Conservation (phyloP, 2,113 vertebrate species). For the Pristiophorus japonicus region DNA sequence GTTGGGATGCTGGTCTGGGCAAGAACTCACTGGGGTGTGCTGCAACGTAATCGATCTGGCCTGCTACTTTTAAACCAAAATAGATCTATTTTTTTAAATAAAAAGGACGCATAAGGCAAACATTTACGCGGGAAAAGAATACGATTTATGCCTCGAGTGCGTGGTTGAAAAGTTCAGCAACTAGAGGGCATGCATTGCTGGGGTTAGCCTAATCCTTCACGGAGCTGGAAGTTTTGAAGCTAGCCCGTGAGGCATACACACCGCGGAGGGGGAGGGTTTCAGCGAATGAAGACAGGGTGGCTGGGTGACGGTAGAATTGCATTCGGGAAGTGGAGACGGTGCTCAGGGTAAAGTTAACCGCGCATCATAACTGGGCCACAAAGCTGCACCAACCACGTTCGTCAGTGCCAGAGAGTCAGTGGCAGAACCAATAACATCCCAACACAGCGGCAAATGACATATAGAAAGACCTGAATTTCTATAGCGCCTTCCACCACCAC, state of each 20-base stretch:
- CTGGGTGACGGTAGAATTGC: not conserved
- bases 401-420: not conserved
- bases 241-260: not conserved
- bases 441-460: not conserved
- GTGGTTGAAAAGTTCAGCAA: conserved; percentile 8
- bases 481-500: too few species aligned
- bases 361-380: not conserved
- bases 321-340: not conserved
- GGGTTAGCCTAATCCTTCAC: not conserved
- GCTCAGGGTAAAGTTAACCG: not conserved
- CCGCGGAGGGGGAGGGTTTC: not conserved
- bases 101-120: not conserved
- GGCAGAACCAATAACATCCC: not conserved
- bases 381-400: too few species aligned
- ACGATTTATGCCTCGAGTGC: not conserved
- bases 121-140: not conserved
- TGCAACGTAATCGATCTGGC: not conserved
- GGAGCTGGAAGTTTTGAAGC: not conserved
- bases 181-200: not conserved
- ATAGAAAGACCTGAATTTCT: not conserved
- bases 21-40: not conserved
- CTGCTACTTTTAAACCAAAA: not conserved
- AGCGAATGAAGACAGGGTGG: not conserved
- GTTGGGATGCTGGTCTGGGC: not conserved
- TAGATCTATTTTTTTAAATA: too few species aligned